phyloP scores from a whole-genome alignment of 2,797 vertebrate species.

The Sebastes matsubarae region DNA sequence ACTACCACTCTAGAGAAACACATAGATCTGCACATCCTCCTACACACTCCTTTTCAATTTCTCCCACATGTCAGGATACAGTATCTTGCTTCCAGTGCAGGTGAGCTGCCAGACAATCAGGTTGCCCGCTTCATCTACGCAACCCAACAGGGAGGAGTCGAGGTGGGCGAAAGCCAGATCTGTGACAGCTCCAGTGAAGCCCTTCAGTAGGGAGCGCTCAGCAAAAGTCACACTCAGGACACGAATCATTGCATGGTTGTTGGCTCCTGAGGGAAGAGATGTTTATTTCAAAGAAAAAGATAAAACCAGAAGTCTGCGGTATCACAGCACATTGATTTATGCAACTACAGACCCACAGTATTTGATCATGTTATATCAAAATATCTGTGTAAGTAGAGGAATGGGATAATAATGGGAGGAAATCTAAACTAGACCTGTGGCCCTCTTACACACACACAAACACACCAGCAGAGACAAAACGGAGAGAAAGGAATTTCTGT shows the following conservation, averaged over 20 bases:
- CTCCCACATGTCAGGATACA: slow-evolving; percentile 85
- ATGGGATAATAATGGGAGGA: background rate
- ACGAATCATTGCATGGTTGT: slow-evolving; percentile 94
- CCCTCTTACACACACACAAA: background rate
- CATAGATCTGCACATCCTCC: background rate
- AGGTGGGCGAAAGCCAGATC: slow-evolving; percentile 98
- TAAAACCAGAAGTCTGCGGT: background rate
- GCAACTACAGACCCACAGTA: background rate
- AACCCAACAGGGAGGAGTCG: slow-evolving; percentile 94
- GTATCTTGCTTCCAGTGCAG: slow-evolving; percentile 90
- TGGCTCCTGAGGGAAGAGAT: slow-evolving; percentile 83
- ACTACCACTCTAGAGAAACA: background rate
- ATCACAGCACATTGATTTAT: background rate
- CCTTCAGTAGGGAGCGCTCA: slow-evolving; percentile 94
- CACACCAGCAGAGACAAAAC: background rate
- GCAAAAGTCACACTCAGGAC: slow-evolving; percentile 91
- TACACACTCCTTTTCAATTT: background rate
- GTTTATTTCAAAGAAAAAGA: background rate
- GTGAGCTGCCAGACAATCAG: slow-evolving; percentile 96
- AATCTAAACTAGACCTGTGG: background rate
- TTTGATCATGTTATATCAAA: background rate
- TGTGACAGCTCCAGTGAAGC: slow-evolving; percentile 93
- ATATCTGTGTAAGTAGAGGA: background rate
- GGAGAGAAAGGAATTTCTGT: background rate
- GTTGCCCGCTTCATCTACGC: slow-evolving; percentile 96